Percentiles rank a stretch among this genome's conserved stretches.
Evolutionary conservation across 1,140 invertebrate genomes (phyloP).

Genomic region (Apolygus lucorum): DNA sequence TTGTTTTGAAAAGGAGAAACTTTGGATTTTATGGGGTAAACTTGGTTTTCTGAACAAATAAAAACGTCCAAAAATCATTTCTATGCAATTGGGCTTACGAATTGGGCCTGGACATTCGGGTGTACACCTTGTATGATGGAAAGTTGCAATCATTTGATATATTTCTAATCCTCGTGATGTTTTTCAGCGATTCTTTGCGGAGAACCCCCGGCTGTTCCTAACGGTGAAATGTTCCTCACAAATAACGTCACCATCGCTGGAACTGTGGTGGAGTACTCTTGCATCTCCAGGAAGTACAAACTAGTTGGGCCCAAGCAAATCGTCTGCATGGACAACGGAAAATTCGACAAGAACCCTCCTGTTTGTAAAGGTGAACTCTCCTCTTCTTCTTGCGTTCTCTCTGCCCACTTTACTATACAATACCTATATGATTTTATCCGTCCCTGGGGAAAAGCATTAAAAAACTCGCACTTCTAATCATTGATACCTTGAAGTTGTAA

Average conservation of each 20-base stretch:
- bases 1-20: too few relatives aligned
- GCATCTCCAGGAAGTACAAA: slow-evolving; percentile 54
- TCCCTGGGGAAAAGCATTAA: background rate
- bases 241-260: slow-evolving; percentile 58
- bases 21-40: too few relatives aligned
- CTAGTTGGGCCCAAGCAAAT: slow-evolving; percentile 59
- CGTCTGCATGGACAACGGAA: slow-evolving; percentile 62
- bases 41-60: background rate
- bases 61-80: background rate
- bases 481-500: too few relatives aligned
- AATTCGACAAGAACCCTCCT: slow-evolving; percentile 67
- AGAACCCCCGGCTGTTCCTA: slow-evolving; percentile 56
- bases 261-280: slow-evolving; percentile 64
- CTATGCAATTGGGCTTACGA: too few relatives aligned
- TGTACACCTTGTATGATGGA: too few relatives aligned
- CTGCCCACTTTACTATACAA: background rate
- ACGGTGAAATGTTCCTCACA: slow-evolving; percentile 56
- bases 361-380: slow-evolving; percentile 53
- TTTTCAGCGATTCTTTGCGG: slow-evolving; percentile 63
- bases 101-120: too few relatives aligned
- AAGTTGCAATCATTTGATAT: too few relatives aligned
- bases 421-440: background rate
- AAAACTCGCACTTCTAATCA: slow-evolving; percentile 23
- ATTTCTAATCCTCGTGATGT: too few relatives aligned
- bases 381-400: background rate